Conservation (phyloP, 2,113 vertebrate genomes). For the Apteryx mantelli region DNA sequence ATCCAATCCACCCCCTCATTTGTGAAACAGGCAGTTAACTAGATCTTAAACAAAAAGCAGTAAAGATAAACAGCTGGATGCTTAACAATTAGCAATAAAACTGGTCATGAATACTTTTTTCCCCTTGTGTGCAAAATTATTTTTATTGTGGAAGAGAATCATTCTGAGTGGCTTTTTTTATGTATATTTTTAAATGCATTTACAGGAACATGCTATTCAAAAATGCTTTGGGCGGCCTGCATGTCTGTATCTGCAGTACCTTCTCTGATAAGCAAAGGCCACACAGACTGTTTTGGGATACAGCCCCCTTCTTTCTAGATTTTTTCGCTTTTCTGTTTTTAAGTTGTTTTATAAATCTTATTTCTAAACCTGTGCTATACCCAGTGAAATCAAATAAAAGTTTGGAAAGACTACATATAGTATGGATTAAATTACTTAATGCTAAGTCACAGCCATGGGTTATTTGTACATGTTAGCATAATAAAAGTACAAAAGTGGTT, state of each 20-base stretch:
- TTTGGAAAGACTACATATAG: background rate
- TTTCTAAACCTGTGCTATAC: background rate
- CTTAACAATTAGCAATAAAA: conserved; percentile 20
- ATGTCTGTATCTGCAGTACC: background rate
- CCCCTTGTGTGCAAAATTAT: background rate
- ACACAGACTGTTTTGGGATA: background rate
- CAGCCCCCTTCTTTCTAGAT: background rate
- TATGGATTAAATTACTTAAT: background rate
- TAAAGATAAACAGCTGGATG: conserved; percentile 45
- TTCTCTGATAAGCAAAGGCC: background rate
- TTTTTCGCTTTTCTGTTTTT: background rate
- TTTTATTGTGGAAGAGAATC: background rate
- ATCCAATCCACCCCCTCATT: conserved; percentile 14
- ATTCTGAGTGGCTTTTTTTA: background rate
- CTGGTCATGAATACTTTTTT: background rate
- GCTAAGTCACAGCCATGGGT: background rate
- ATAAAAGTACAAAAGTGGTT: background rate
- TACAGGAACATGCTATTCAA: background rate
- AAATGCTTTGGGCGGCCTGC: background rate
- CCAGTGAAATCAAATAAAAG: background rate
- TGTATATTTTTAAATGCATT: background rate
- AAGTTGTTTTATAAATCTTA: background rate
- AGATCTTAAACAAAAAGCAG: conserved; percentile 34
- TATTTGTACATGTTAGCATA: background rate
- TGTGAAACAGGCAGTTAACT: background rate